Percentiles rank a stretch among this genome's conserved stretches.
Conservation (phyloP, 2,113 vertebrate genomes). For the Ciconia boyciana region DNA sequence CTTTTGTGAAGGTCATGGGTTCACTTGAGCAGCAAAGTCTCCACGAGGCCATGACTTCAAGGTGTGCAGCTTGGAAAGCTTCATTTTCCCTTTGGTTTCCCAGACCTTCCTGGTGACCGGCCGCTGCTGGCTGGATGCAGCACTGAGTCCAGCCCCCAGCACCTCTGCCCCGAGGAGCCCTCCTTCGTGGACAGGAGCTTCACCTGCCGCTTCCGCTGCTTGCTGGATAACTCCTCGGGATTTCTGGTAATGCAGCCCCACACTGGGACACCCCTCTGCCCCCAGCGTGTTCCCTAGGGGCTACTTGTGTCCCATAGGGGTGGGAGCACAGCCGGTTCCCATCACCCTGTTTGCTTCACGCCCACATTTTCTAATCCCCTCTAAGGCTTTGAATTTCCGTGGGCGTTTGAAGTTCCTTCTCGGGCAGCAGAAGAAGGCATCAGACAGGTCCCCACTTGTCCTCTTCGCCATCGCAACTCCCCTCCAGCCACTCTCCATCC, state of each 20-base stretch:
- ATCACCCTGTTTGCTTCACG: neutral
- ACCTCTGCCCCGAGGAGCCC: constrained; percentile 49
- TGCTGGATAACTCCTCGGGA: constrained; percentile 80
- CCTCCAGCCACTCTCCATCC: neutral
- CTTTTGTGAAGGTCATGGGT: neutral
- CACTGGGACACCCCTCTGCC: neutral
- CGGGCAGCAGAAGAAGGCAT: neutral
- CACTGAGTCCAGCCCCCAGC: neutral
- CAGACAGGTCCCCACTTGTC: neutral
- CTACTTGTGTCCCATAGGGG: neutral
- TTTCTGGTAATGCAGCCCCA: constrained; percentile 71
- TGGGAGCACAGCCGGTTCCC: neutral
- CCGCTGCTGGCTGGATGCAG: fast-evolving
- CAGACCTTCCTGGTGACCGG: neutral
- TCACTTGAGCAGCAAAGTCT: neutral
- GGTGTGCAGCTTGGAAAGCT: neutral
- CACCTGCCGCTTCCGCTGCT: constrained; percentile 79
- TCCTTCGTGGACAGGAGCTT: constrained; percentile 77
- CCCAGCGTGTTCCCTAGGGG: neutral
- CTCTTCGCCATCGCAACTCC: constrained; percentile 14
- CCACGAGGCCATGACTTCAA: neutral
- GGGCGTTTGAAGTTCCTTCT: constrained; percentile 24
- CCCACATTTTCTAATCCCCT: neutral
- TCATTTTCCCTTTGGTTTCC: neutral
- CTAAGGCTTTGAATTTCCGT: neutral